phyloP scores from a whole-genome alignment of 2,888 invertebrate genomes.

The Cotesia congregata region DNA sequence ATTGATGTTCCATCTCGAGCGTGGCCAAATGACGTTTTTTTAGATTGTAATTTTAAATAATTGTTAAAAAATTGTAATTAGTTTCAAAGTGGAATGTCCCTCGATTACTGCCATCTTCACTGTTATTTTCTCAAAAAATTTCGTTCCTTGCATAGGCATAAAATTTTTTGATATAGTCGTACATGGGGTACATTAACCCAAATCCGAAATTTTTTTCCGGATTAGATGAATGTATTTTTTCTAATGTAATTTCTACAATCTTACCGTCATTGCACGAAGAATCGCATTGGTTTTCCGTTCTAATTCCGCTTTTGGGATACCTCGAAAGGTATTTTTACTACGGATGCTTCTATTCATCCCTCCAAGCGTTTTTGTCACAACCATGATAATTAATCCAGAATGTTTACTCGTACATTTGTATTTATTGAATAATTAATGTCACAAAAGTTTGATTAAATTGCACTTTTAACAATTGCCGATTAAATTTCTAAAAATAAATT shows the following conservation, averaged over 20 bases:
- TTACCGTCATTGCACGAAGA: conserved; percentile 86
- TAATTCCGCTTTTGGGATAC: conserved; percentile 82
- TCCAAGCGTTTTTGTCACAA: conserved; percentile 67
- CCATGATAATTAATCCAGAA: conserved; percentile 23
- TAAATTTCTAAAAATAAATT: not conserved
- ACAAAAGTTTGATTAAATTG: conserved; percentile 46
- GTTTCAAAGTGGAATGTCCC: too few species aligned
- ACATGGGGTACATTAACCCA: too few species aligned
- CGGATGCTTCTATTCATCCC: conserved; percentile 62
- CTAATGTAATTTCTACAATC: conserved; percentile 66
- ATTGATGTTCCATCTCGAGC: too few species aligned
- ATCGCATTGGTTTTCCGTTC: conserved; percentile 81
- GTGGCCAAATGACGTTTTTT: too few species aligned
- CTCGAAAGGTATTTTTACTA: conserved; percentile 80
- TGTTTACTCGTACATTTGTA: too few species aligned
- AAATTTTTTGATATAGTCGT: too few species aligned
- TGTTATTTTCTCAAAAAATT: too few species aligned
- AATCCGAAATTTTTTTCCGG: too few species aligned
- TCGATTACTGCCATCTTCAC: too few species aligned
- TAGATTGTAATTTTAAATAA: too few species aligned
- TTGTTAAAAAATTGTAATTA: too few species aligned
- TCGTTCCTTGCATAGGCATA: too few species aligned
- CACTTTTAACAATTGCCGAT: conserved; percentile 11
- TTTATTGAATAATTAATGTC: not conserved
- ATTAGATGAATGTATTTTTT: not conserved